phyloP scores from a whole-genome alignment of 2,888 invertebrate genomes.

The Calameuta pallipes region DNA sequence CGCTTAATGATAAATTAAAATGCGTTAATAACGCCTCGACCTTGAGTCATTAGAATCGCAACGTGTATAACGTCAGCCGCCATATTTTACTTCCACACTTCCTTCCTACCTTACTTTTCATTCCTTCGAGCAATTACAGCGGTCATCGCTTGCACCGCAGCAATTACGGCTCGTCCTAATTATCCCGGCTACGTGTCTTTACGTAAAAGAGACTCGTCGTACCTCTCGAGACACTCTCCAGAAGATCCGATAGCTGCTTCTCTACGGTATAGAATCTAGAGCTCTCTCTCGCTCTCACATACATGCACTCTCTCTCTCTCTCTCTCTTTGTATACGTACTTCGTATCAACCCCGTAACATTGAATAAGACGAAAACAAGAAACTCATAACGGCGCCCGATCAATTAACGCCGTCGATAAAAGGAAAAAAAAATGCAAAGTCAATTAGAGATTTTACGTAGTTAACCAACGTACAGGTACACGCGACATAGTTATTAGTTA shows the following conservation, averaged over 20 bases:
- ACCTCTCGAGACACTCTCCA: background rate
- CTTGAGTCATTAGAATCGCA: constrained; percentile 36
- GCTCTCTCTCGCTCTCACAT: background rate
- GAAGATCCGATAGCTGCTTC: background rate
- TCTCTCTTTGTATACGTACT: background rate
- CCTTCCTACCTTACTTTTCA: constrained; percentile 24
- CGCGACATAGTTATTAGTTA: background rate
- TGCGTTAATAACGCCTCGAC: constrained; percentile 41
- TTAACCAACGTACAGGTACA: background rate
- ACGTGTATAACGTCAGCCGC: constrained; percentile 25
- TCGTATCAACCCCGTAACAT: background rate
- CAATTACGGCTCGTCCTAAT: constrained; percentile 61
- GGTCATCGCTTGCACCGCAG: constrained; percentile 59
- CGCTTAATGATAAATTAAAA: constrained; percentile 42
- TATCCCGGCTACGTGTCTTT: constrained; percentile 31
- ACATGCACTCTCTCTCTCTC: background rate
- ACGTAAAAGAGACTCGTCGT: constrained; percentile 1
- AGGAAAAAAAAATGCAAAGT: background rate
- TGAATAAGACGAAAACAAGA: constrained; percentile 1
- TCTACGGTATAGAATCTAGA: background rate
- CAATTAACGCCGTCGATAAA: background rate
- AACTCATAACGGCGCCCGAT: background rate
- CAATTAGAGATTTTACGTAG: constrained; percentile 3
- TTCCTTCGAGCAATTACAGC: constrained; percentile 50
- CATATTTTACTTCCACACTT: constrained; percentile 28